Conservation (phyloP, 2,113 vertebrate genomes). For the Sinocyclocheilus rhinocerous region DNA sequence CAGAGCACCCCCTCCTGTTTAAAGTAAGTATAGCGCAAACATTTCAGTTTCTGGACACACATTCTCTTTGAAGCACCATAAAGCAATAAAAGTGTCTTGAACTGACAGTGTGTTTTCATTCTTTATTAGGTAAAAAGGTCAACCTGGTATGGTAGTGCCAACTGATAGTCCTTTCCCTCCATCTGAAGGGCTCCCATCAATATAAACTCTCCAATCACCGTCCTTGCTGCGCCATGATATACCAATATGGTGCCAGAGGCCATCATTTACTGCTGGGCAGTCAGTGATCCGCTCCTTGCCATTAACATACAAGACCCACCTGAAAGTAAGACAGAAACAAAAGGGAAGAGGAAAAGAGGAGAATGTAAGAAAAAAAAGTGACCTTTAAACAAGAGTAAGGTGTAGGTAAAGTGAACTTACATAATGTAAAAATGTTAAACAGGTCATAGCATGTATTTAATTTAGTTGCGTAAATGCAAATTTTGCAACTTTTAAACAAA, state of each 20-base stretch:
- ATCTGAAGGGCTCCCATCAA: slow-evolving; percentile 92
- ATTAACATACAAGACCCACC: slow-evolving; percentile 97
- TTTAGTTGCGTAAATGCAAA: neutral
- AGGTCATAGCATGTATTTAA: neutral
- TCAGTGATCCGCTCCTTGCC: slow-evolving; percentile 93
- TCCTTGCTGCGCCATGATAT: slow-evolving; percentile 89
- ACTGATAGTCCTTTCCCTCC: slow-evolving; percentile 89
- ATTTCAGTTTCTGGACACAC: neutral
- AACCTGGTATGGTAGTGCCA: slow-evolving; percentile 91
- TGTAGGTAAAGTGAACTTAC: neutral
- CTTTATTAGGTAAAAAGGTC: slow-evolving; percentile 57
- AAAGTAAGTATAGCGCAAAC: neutral
- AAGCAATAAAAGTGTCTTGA: neutral
- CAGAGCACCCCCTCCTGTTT: slow-evolving; percentile 87
- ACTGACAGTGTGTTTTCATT: neutral
- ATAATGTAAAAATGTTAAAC: neutral
- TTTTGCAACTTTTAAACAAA: neutral
- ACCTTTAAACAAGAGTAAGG: neutral
- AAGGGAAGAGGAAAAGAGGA: neutral
- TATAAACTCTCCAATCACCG: slow-evolving; percentile 93
- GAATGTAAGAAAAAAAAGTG: neutral
- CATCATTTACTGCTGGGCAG: slow-evolving; percentile 93
- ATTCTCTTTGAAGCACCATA: neutral
- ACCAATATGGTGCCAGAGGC: slow-evolving; percentile 91
- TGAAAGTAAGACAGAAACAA: slow-evolving; percentile 57